Percentiles rank a stretch among this genome's conserved stretches.
phyloP scores from a whole-genome alignment of 2,888 invertebrate genomes.

The Panorpa germanica region DNA sequence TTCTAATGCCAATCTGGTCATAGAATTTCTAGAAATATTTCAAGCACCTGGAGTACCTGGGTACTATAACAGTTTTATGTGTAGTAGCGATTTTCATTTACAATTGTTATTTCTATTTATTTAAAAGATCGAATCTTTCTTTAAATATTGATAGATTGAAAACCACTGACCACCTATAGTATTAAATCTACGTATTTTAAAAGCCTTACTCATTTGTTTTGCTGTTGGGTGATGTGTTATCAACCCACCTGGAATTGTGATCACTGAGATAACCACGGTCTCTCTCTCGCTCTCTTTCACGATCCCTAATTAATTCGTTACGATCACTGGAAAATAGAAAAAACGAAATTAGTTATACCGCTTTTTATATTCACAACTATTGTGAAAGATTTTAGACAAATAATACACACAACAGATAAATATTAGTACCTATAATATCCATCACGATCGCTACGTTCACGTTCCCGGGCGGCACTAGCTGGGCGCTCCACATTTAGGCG shows the following conservation, averaged over 20 bases:
- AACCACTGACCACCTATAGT: too few relatives aligned
- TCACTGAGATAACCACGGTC: constrained; percentile 62
- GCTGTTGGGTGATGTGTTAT: too few relatives aligned
- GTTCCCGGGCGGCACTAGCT: constrained; percentile 33
- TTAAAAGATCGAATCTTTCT: too few relatives aligned
- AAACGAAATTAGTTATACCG: constrained; percentile 12
- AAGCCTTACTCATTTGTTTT: too few relatives aligned
- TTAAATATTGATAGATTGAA: too few relatives aligned
- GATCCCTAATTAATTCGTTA: constrained; percentile 60
- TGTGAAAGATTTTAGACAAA: constrained; percentile 2
- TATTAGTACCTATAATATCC: constrained; percentile 51
- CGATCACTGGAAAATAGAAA: constrained; percentile 39
- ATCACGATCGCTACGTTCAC: constrained; percentile 48
- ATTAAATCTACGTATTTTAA: too few relatives aligned
- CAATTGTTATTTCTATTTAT: too few relatives aligned
- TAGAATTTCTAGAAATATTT: too few relatives aligned
- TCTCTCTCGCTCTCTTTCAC: constrained; percentile 50
- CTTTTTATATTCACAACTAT: constrained; percentile 2
- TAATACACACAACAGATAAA: constrained; percentile 6
- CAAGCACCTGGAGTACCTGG: too few relatives aligned
- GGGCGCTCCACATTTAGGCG: constrained; percentile 42
- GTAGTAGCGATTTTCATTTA: too few relatives aligned
- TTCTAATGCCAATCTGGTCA: too few relatives aligned
- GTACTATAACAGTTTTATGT: too few relatives aligned
- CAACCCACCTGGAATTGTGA: constrained; percentile 47